A percentile compares a stretch with the other conserved stretches of the same genome.
Conservation (phyloP, 2,888 invertebrate genomes). For the Sesamia inferens region DNA sequence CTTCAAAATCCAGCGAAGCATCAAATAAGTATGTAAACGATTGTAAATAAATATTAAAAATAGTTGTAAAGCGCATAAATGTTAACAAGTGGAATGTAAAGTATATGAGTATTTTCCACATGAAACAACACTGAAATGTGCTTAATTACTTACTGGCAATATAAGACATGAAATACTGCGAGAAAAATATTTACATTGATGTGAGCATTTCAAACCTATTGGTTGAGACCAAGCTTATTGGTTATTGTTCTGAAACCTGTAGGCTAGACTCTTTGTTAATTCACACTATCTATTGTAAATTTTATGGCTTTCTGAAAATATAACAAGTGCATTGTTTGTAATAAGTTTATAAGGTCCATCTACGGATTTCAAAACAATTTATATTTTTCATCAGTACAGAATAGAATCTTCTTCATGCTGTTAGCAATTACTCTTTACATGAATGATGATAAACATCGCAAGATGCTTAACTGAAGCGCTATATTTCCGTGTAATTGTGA, state of each 20-base stretch:
- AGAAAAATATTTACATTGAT: slow-evolving; percentile 52
- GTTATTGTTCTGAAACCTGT: slow-evolving; percentile 10
- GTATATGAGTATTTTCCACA: slow-evolving; percentile 61
- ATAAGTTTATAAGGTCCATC: background rate
- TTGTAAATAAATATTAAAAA: slow-evolving; percentile 50
- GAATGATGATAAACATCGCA: background rate
- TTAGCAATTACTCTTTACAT: slow-evolving; percentile 16
- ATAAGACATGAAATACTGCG: slow-evolving; percentile 40
- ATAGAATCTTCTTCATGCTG: background rate
- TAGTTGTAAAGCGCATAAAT: slow-evolving; percentile 47
- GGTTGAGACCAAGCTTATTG: slow-evolving; percentile 7
- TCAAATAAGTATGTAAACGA: slow-evolving; percentile 50
- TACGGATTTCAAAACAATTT: slow-evolving; percentile 10
- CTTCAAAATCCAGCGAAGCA: slow-evolving; percentile 45
- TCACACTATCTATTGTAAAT: slow-evolving; percentile 6
- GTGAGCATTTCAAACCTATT: slow-evolving; percentile 26
- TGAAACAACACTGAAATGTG: slow-evolving; percentile 30
- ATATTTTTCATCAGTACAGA: background rate
- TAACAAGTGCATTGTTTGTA: slow-evolving; percentile 39
- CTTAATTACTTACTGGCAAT: slow-evolving; percentile 47
- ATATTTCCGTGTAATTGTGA: slow-evolving; percentile 1
- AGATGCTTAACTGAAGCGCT: slow-evolving; percentile 12
- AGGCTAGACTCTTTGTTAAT: slow-evolving; percentile 3
- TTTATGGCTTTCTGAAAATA: slow-evolving; percentile 19
- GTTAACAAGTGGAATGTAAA: slow-evolving; percentile 62